phyloP scores from a whole-genome alignment of 2,888 invertebrate genomes.

The Caenorhabditis sp. region DNA sequence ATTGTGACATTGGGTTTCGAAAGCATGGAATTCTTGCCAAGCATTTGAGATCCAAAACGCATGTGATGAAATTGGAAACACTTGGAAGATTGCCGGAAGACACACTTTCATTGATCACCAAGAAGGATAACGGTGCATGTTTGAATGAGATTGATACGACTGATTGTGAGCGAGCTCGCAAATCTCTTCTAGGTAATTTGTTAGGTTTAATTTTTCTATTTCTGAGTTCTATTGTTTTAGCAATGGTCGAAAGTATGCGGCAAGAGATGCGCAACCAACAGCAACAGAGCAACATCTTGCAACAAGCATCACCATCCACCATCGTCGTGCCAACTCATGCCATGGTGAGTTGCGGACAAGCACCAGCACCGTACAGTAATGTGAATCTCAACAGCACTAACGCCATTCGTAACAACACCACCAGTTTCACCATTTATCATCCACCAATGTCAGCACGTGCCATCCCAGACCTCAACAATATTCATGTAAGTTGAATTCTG shows the following conservation, averaged over 20 bases:
- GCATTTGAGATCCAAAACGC: conserved; percentile 78
- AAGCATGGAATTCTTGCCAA: conserved; percentile 96
- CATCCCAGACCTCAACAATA: neutral
- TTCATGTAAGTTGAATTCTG: neutral
- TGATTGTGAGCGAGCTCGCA: conserved; percentile 87
- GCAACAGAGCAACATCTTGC: too few species aligned
- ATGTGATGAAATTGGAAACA: conserved; percentile 75
- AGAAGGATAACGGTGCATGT: conserved; percentile 78
- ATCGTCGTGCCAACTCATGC: neutral
- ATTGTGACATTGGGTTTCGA: conserved; percentile 90
- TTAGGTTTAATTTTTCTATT: neutral
- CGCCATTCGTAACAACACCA: neutral
- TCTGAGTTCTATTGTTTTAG: conserved; percentile 11
- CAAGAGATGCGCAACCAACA: neutral
- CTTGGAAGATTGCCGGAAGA: conserved; percentile 89
- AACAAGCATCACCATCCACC: neutral
- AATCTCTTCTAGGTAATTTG: conserved; percentile 49
- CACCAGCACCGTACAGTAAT: neutral
- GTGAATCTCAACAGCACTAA: neutral
- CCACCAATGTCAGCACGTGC: neutral
- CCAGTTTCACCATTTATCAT: neutral
- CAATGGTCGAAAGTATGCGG: conserved; percentile 17
- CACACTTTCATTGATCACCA: conserved; percentile 89
- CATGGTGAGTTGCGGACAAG: neutral
- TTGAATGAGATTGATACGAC: conserved; percentile 93